A percentile compares a stretch with the other conserved stretches of the same genome.
Evolutionary conservation across 2,113 vertebrate genomes (phyloP).

Genomic region (Pseudorasbora parva): DNA sequence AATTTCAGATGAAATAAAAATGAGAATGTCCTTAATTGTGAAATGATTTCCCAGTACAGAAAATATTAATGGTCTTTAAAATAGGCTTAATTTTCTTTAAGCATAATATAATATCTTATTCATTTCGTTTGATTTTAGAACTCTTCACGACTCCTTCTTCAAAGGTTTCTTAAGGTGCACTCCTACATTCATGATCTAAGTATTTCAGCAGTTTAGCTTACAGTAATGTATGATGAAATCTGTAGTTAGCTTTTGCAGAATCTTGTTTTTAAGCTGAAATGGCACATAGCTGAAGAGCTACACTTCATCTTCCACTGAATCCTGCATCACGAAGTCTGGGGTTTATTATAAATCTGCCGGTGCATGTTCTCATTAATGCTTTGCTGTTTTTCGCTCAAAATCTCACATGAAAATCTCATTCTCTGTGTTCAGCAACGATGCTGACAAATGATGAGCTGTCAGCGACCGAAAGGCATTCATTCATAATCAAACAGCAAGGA

Average conservation of each 20-base stretch:
- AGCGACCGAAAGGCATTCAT: slow-evolving; percentile 64
- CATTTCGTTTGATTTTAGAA: neutral
- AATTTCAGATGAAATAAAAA: neutral
- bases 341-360: slow-evolving; percentile 28
- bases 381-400: slow-evolving; percentile 25
- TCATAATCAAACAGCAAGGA: slow-evolving; percentile 62
- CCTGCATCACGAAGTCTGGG: slow-evolving; percentile 4
- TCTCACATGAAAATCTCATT: slow-evolving; percentile 56
- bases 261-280: neutral
- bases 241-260: neutral
- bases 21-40: neutral
- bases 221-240: neutral
- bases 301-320: slow-evolving; percentile 17
- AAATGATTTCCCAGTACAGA: neutral
- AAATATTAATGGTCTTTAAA: neutral
- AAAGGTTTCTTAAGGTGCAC: neutral
- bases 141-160: neutral
- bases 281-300: neutral
- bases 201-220: neutral
- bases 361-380: slow-evolving; percentile 31
- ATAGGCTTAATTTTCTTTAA: neutral
- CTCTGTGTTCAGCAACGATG: slow-evolving; percentile 31
- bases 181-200: neutral
- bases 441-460: slow-evolving; percentile 67
- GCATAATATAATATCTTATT: neutral